Evolutionary conservation across 2,888 invertebrate genomes (phyloP), one percentile per base, ranked within the genome.

Genomic region (Abrostola triplasia): DNA sequence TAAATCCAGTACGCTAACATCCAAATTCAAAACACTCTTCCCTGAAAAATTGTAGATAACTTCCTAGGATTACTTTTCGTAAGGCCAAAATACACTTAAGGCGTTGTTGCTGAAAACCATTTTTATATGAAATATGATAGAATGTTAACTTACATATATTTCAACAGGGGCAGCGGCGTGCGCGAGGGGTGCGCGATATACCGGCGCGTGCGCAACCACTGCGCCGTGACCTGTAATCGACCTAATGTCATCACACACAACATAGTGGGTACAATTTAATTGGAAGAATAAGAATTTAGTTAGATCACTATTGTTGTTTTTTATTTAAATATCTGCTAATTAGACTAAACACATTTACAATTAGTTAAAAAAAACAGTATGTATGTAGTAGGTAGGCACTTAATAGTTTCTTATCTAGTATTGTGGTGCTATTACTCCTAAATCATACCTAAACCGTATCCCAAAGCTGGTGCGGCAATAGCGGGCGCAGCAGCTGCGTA

Each of bases 101-200:
- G 24, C 24, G 24, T 24, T 24, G 24, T 24, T 24, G 24, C 1
- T 24, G 4, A 24, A 2, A 24, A 24, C 24, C 24, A 24, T 24
- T 2, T 24, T 24, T n/a, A n/a, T n/a, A n/a, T n/a, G n/a, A n/a
- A n/a, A n/a, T 24, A 4, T 24, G 24, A 24, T 24, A 24, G 24
- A 24, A 24, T 24, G 24, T 24, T 1, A 24, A 89, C 95, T 91
- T 73, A 95, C 95, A 90, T 95, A 95, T 80, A 95, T 81, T 77
- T 95, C 95, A 87, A 93, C 93, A 85, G 95, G 94, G 84, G 94
- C 94, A 68, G 91, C 91, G 67, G 92, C 92, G 87, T 93, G 92
- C 10, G 84, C 88, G 58, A 84, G 80, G 72, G 89, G 84, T 41
- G 91, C 87, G 65, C 84, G 88, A 63, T 84, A 73, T 40, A 89